These are phyloP conservation scores for Plotosus lineatus DNA, from an alignment of 2,113 vertebrate genomes.

Conservation along the genomic window DNA sequence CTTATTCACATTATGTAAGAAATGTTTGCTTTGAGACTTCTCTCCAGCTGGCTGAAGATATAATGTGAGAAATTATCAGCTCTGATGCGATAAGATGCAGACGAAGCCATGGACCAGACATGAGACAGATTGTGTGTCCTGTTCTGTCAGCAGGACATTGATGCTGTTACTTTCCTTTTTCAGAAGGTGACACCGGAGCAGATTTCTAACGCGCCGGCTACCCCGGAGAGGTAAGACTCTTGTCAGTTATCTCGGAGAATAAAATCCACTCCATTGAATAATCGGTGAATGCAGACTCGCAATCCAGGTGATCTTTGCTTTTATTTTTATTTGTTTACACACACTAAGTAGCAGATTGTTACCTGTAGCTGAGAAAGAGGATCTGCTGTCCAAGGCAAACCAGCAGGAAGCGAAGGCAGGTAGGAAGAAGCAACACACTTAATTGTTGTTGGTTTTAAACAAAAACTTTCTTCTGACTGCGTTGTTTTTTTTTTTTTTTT, in stretches of 20 bases:
- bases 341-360: conserved; percentile 61
- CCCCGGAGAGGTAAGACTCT: conserved; percentile 66
- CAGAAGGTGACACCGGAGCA: conserved; percentile 65
- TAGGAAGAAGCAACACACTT: conserved; percentile 37
- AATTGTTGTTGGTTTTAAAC: background rate
- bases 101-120: conserved; percentile 20
- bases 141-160: conserved; percentile 34
- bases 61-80: conserved; percentile 44
- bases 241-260: background rate
- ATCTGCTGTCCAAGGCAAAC: conserved; percentile 56
- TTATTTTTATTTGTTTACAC: conserved; percentile 43
- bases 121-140: background rate
- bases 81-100: conserved; percentile 62
- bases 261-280: background rate
- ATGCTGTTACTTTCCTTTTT: conserved; percentile 26
- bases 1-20: conserved; percentile 67
- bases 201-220: conserved; percentile 51
- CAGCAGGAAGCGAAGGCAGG: conserved; percentile 57
- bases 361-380: conserved; percentile 71
- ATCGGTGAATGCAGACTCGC: background rate
- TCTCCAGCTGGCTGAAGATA: conserved; percentile 31
- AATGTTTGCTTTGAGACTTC: conserved; percentile 49
- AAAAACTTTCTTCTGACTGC: background rate
- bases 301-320: conserved; percentile 3
- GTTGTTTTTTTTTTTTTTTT: background rate